A percentile compares a stretch with the other conserved stretches of the same genome.
Conservation (phyloP, 2,888 invertebrate genomes). For the Aspidiotus destructor region DNA sequence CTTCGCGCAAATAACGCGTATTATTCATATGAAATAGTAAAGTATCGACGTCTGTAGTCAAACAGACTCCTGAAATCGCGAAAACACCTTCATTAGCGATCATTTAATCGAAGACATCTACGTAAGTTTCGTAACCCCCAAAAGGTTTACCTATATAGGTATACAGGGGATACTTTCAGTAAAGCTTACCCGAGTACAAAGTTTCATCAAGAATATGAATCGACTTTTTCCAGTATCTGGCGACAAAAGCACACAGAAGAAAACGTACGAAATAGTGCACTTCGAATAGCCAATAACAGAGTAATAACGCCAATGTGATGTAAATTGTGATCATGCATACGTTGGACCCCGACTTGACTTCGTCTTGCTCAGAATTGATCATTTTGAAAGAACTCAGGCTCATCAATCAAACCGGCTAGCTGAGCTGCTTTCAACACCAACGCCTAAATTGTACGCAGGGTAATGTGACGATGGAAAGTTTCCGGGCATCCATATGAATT, state of each 20-base stretch:
- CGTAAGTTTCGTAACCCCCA: not conserved
- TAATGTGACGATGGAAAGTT: too few species aligned
- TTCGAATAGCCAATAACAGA: conserved; percentile 52
- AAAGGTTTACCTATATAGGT: not conserved
- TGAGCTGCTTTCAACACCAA: too few species aligned
- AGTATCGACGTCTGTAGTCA: conserved; percentile 78
- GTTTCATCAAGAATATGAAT: conserved; percentile 58
- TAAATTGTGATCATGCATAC: conserved; percentile 21
- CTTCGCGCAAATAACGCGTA: conserved; percentile 71
- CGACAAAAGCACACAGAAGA: conserved; percentile 55
- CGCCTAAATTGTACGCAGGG: too few species aligned
- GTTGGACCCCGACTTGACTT: conserved; percentile 17
- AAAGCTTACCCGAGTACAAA: conserved; percentile 40
- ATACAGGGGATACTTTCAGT: not conserved
- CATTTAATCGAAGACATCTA: not conserved
- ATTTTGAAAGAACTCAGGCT: not conserved
- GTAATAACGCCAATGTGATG: conserved; percentile 25
- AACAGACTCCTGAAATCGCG: conserved; percentile 61
- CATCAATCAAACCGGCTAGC: not conserved
- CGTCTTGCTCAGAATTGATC: conserved; percentile 7
- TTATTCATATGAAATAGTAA: conserved; percentile 87
- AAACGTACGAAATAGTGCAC: conserved; percentile 65
- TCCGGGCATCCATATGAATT: too few species aligned
- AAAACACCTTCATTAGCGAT: not conserved
- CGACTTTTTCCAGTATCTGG: conserved; percentile 54